Percentiles rank a stretch among this genome's conserved stretches.
These are phyloP conservation scores for Canis aureus DNA, from an alignment of 2,113 vertebrate genomes.

Conservation along the genomic window DNA sequence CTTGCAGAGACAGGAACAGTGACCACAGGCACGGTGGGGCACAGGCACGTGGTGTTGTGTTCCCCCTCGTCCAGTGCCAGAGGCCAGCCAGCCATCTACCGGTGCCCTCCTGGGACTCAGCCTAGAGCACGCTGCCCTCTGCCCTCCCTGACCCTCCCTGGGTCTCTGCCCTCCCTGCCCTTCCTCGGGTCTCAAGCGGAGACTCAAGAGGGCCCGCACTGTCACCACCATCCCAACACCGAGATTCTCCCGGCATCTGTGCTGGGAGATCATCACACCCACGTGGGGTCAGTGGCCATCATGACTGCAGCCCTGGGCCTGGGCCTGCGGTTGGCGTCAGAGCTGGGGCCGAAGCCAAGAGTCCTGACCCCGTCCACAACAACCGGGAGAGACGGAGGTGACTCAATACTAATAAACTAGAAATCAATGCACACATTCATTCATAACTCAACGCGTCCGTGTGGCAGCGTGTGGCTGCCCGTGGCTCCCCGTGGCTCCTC, in stretches of 20 bases:
- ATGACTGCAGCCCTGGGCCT: neutral
- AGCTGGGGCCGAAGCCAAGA: no score
- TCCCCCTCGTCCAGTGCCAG: no score
- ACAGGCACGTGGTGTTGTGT: neutral
- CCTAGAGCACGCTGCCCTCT: neutral
- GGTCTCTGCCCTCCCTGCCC: no score
- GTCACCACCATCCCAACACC: rapidly evolving
- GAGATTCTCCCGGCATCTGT: neutral
- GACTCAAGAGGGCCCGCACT: neutral
- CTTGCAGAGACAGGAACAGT: rapidly evolving
- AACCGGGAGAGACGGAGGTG: neutral
- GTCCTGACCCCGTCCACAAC: rapidly evolving
- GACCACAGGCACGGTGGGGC: neutral
- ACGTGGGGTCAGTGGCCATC: rapidly evolving
- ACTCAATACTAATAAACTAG: neutral
- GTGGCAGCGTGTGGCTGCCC: rapidly evolving
- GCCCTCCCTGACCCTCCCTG: no score
- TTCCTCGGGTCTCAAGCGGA: no score
- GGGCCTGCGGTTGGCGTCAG: rapidly evolving
- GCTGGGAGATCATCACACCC: neutral
- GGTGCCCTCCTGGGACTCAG: neutral
- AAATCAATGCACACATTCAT: rapidly evolving
- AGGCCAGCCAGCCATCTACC: neutral
- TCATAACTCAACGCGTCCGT: rapidly evolving
- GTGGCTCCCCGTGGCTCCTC: rapidly evolving